phyloP scores from a whole-genome alignment of 2,888 invertebrate species.

The Galerucella pusilla region DNA sequence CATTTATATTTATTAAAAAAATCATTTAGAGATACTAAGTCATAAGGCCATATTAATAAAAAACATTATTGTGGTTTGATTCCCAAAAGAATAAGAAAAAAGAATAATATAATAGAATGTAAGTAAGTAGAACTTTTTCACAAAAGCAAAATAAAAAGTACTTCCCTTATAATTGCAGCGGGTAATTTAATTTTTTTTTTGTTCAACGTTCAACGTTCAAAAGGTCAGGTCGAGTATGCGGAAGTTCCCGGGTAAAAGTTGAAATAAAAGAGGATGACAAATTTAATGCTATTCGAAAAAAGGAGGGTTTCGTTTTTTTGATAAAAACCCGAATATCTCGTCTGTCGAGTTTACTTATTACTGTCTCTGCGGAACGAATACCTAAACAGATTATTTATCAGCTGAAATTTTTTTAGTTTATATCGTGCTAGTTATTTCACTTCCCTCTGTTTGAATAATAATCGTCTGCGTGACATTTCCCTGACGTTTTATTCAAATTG shows the following conservation, averaged over 20 bases:
- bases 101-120: too few relatives aligned
- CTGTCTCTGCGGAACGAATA: constrained; percentile 35
- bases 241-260: constrained; percentile 10
- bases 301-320: constrained; percentile 40
- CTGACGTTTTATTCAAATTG: constrained; percentile 21
- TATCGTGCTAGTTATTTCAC: constrained; percentile 4
- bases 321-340: constrained; percentile 46
- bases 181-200: neutral
- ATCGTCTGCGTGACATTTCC: constrained; percentile 23
- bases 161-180: too few relatives aligned
- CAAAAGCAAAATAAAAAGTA: too few relatives aligned
- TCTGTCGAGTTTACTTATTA: constrained; percentile 47
- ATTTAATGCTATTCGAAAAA: constrained; percentile 31
- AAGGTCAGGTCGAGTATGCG: constrained; percentile 15
- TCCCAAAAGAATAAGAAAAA: too few relatives aligned
- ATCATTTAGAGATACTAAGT: too few relatives aligned
- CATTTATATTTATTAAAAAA: too few relatives aligned
- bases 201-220: too few relatives aligned
- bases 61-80: too few relatives aligned
- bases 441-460: constrained; percentile 24
- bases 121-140: too few relatives aligned
- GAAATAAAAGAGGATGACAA: constrained; percentile 23
- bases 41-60: too few relatives aligned
- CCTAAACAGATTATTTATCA: constrained; percentile 38
- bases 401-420: constrained; percentile 32